Conservation (phyloP, 2,888 invertebrate species). For the Tetrapedia diversipes region DNA sequence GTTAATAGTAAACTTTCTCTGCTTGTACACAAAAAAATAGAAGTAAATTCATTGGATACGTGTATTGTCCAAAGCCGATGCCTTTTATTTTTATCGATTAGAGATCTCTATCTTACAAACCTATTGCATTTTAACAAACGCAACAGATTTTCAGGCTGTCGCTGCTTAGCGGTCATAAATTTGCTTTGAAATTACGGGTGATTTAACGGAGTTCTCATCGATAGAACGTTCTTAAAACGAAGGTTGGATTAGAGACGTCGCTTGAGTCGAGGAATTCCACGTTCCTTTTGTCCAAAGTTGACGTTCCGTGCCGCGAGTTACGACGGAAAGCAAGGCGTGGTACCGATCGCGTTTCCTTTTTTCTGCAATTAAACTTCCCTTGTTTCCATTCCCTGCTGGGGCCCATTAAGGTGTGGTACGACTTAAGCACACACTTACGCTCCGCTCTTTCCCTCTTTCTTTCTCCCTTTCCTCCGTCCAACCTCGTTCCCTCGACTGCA, state of each 20-base stretch:
- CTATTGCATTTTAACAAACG: neutral
- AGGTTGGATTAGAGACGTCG: neutral
- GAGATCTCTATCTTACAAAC: too few species aligned
- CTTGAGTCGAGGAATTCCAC: conserved; percentile 3
- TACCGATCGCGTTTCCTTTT: conserved; percentile 57
- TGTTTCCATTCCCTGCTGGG: conserved; percentile 55
- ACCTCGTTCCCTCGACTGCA: conserved; percentile 18
- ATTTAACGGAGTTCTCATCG: neutral
- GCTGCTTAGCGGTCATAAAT: too few species aligned
- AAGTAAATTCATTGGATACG: too few species aligned
- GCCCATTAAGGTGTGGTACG: conserved; percentile 66
- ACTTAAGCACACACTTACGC: conserved; percentile 63
- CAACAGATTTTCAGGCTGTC: too few species aligned
- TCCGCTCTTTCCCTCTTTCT: conserved; percentile 25
- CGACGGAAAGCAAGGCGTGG: conserved; percentile 54
- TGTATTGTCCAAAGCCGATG: too few species aligned
- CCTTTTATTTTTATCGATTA: too few species aligned
- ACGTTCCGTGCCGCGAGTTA: conserved; percentile 31
- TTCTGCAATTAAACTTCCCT: conserved; percentile 61
- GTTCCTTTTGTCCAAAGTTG: conserved; percentile 21
- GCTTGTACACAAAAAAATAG: too few species aligned
- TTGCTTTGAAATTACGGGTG: neutral
- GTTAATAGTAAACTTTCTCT: too few species aligned
- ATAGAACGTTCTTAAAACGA: neutral
- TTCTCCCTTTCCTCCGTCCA: neutral